These are phyloP conservation scores for Brotula barbata DNA, from an alignment of 2,797 vertebrate genomes.

Conservation along the genomic window DNA sequence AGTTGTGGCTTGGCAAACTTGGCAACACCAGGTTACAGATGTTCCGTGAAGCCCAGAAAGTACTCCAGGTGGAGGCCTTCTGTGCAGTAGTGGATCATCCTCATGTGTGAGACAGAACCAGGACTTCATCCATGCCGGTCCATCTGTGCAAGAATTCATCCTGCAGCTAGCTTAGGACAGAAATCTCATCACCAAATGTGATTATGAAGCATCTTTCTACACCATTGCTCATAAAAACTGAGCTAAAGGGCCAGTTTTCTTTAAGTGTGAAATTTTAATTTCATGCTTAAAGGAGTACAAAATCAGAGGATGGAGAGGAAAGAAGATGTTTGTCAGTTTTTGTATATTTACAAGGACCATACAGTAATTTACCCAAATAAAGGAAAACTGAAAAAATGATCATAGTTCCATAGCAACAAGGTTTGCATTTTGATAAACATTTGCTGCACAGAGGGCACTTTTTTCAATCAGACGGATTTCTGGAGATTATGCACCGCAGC, in stretches of 20 bases:
- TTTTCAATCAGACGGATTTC: conserved; percentile 46
- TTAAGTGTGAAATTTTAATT: conserved; percentile 48
- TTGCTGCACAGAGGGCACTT: conserved; percentile 14
- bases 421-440: not conserved
- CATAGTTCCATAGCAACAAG: not conserved
- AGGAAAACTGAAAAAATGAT: not conserved
- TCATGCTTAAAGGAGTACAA: conserved; percentile 44
- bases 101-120: conserved; percentile 45
- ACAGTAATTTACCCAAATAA: too few species aligned
- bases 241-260: conserved; percentile 5
- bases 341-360: too few species aligned
- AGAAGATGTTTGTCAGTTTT: conserved; percentile 5
- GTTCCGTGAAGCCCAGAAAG: conserved; percentile 47
- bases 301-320: conserved; percentile 21
- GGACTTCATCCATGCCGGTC: conserved; percentile 41
- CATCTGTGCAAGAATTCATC: conserved; percentile 16
- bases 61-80: conserved; percentile 55
- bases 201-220: conserved; percentile 45
- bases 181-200: conserved; percentile 19
- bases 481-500: conserved; percentile 48
- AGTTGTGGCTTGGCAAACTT: too few species aligned
- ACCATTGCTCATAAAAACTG: conserved; percentile 36
- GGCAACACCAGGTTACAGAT: conserved; percentile 22
- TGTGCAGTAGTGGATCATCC: conserved; percentile 54
- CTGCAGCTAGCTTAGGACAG: conserved; percentile 2